Percentiles rank a stretch among this genome's conserved stretches.
phyloP scores from a whole-genome alignment of 2,888 invertebrate genomes.

The Drosophila multiciliata region DNA sequence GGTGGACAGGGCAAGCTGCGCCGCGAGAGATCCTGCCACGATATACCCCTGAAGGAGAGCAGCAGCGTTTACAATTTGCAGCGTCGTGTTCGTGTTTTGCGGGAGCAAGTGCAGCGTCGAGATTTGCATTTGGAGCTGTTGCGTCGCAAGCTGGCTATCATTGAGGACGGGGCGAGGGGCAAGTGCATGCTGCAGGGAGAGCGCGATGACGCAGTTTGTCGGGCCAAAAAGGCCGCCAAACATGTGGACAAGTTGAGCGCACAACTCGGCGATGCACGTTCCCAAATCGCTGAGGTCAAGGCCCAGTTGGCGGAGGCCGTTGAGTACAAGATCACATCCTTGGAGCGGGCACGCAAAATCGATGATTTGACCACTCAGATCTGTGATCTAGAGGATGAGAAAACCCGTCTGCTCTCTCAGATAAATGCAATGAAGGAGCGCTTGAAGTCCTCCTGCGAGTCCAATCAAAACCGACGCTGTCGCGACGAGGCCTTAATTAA shows the following conservation, averaged over 20 bases:
- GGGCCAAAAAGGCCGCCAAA: conserved; percentile 92
- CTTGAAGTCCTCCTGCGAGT: conserved; percentile 82
- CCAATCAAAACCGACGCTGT: conserved; percentile 83
- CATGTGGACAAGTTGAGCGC: conserved; percentile 92
- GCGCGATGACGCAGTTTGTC: conserved; percentile 88
- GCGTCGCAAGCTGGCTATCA: conserved; percentile 93
- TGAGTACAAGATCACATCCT: conserved; percentile 94
- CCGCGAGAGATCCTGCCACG: conserved; percentile 92
- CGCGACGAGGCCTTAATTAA: conserved; percentile 84
- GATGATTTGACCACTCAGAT: conserved; percentile 93
- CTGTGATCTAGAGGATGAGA: conserved; percentile 92
- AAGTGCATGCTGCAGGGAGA: conserved; percentile 88
- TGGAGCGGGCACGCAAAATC: conserved; percentile 93
- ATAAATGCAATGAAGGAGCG: conserved; percentile 81
- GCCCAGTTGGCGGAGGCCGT: conserved; percentile 93
- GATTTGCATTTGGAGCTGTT: conserved; percentile 96
- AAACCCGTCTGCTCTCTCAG: conserved; percentile 86
- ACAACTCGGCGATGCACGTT: conserved; percentile 92
- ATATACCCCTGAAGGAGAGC: conserved; percentile 91
- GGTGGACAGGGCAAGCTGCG: conserved; percentile 87
- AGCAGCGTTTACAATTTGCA: conserved; percentile 91
- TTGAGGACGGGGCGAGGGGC: conserved; percentile 90
- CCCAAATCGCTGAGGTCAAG: conserved; percentile 93
- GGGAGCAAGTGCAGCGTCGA: conserved; percentile 95
- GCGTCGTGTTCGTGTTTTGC: conserved; percentile 92